Evolutionary conservation across 2,888 invertebrate species (phyloP), one percentile per base, ranked within the genome.

Genomic region (Ophion ventricosus): DNA sequence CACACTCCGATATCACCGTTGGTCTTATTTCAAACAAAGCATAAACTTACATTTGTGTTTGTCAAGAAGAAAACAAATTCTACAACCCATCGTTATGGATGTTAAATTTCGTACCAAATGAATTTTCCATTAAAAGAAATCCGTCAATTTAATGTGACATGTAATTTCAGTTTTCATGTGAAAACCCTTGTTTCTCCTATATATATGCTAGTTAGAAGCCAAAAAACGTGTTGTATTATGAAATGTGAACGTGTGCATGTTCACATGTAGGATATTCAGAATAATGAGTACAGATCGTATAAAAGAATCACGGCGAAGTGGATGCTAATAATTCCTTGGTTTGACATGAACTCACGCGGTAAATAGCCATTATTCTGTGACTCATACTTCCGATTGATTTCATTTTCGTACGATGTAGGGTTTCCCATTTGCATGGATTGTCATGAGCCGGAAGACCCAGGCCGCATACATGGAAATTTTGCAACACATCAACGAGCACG

Each of bases 401-500:
- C 29, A 56, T 29, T 56, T 20, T 14, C 20, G 49, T 20, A 57
- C 8, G 10, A n/a, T 29, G 17, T 43, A 57, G 66, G 57, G 66
- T 40, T 76, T 76, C 10, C 66, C 59, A 14, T 76, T 59, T n/a
- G 67, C 25, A 54, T 57, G 67, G 76, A 23, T 69, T 5, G 17
- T 67, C 1, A 67, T 67, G 70, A n/a, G 54, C 1, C 4, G 11
- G n/a, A 78, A 78, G 26, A 78, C 78, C 14, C 20, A 78, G 49
- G 40, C 3, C 5, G 76, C 64, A 20, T 76, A 76, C 1, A 57
- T 14, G 10, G 56, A 29, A 7, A 54, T 54, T 14, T 17, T 70
- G 54, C 25, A n/a, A 8, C 20, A n/a, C 20, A n/a, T 72, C 0
- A 64, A 56, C 23, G 23, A 54, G 2, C 40, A 56, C 1, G 29